Evolutionary conservation across 2,888 invertebrate species (phyloP), one percentile per base, ranked within the genome.

Genomic region (Epinotia nisella): DNA sequence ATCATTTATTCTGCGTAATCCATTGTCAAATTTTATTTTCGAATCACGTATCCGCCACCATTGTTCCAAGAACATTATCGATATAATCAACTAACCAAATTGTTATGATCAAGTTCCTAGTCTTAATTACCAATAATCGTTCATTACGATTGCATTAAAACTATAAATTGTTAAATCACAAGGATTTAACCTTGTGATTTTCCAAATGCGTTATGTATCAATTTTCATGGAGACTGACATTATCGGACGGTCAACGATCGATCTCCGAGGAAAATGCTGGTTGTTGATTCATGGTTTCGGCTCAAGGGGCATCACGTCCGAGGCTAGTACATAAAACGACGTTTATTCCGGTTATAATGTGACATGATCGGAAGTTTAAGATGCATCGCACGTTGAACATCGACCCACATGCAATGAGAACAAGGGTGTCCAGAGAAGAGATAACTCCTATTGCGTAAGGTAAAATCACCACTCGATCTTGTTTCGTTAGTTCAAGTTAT

Each of bases 301-400:
- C 77, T 88, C 86, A 87, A 90, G 86, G 87, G 82, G 64, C 83
- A 49, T 88, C 90, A 91, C 90, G 90, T 90, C 75, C 84, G 83
- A 88, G 88, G 90, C 77, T 81, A 77, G 65, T 62, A 74, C 70
- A 70, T 72, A 62, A 58, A 73, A 21, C 69, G n/a, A 53, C 76
- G 70, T 70, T 73, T 77, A 78, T 82, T 80, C 82, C 74, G 74
- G 62, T 75, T 75, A 73, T 60, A 72, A 73, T 70, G 59, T 53
- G 61, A 24, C 71, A 74, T 67, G 71, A 68, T 76, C n/a, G 69
- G 73, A 64, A 62, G 64, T 69, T 58, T 49, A 59, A 73, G 73
- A 73, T 73, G 73, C 73, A 64, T 69, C 64, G 60, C 60, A 24
- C 66, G 61, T 19, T 39, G 62, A 61, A 61, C 61, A 53, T 68